Conservation (phyloP, 2,797 vertebrate species). For the Coilia nasus region DNA sequence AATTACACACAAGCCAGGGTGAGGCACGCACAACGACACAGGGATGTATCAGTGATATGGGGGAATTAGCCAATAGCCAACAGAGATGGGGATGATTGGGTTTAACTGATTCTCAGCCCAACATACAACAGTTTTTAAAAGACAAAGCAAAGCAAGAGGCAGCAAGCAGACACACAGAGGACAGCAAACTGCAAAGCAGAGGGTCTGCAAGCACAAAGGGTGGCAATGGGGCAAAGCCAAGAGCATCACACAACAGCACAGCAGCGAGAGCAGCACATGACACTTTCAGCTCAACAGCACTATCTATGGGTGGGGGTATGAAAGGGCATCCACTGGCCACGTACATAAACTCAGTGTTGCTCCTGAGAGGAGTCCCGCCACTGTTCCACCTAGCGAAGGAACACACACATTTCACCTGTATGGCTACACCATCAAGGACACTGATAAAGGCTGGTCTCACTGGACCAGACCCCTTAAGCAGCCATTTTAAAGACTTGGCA, state of each 20-base stretch:
- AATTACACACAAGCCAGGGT: neutral
- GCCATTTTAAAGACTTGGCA: neutral
- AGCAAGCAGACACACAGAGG: slow-evolving; percentile 44
- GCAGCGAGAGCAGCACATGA: neutral
- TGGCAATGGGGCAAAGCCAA: neutral
- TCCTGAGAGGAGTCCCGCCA: slow-evolving; percentile 88
- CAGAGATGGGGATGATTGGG: neutral
- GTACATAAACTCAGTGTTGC: slow-evolving; percentile 93
- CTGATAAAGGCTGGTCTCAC: neutral
- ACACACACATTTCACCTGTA: slow-evolving; percentile 69
- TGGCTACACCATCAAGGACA: slow-evolving; percentile 34
- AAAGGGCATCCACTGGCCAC: slow-evolving; percentile 71
- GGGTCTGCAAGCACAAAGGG: slow-evolving; percentile 41
- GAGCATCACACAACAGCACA: slow-evolving; percentile 44
- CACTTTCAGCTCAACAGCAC: slow-evolving; percentile 32
- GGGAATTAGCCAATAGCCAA: neutral
- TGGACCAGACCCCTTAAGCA: neutral
- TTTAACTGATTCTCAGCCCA: neutral
- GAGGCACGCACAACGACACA: neutral
- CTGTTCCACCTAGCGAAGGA: slow-evolving; percentile 92
- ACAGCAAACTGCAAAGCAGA: slow-evolving; percentile 40
- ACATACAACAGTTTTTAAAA: neutral
- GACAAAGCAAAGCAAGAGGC: neutral
- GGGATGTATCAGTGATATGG: neutral
- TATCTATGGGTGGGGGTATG: slow-evolving; percentile 39